phyloP scores from a whole-genome alignment of 1,140 invertebrate genomes.

The Ruditapes philippinarum region DNA sequence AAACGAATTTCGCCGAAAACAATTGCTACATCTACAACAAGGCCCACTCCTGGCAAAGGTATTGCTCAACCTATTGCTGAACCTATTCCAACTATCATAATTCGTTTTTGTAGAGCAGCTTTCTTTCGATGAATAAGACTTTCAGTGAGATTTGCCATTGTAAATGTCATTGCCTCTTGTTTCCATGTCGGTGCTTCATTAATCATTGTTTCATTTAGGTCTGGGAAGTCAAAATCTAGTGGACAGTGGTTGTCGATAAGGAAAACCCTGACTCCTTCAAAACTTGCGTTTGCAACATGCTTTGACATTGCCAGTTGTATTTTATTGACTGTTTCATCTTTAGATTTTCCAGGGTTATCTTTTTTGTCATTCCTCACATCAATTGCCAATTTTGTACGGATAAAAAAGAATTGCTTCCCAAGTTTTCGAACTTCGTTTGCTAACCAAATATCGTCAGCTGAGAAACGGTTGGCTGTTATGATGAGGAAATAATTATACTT shows the following conservation, averaged over 20 bases:
- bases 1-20: neutral
- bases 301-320: neutral
- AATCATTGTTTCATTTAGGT: neutral
- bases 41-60: neutral
- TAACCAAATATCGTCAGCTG: neutral
- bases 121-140: neutral
- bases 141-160: neutral
- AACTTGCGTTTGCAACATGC: neutral
- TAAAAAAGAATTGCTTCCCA: conserved; percentile 7
- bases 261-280: neutral
- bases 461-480: neutral
- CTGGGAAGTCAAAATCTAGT: neutral
- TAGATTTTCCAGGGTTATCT: no score
- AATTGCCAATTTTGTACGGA: neutral
- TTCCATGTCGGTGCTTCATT: no score
- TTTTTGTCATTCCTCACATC: neutral
- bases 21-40: neutral
- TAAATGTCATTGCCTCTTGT: neutral
- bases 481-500: conserved; percentile 33
- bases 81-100: neutral
- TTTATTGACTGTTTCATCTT: neutral
- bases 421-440: neutral
- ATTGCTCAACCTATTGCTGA: neutral
- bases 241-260: neutral
- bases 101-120: neutral